Base-by-base conservation (phyloP, 2,888 invertebrate species). In the Noctua pronuba region DNA sequence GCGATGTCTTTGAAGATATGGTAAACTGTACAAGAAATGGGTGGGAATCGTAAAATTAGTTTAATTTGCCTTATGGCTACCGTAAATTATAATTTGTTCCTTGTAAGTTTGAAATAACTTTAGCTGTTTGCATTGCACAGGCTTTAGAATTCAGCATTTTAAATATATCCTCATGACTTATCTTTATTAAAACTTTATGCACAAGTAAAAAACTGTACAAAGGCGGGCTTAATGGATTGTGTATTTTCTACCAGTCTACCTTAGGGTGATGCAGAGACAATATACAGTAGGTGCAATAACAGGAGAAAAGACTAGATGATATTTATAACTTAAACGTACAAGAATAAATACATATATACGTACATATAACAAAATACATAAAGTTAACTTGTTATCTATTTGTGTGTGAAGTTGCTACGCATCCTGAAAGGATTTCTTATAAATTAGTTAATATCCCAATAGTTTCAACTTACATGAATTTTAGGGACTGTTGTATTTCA, bases 11-110 rank as follows among this genome's bases (percentile, higher is more conserved):
- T 75, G 28, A 71, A 16, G 64, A 62, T 73, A 85, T 81, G 73
- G 18, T 85, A 68, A 76, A 72, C 52, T 58, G 73, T 68, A 86
- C 86, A 84, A 72, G 76, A 71, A 77, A 78, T 83, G 82, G 83
- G 88, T 79, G 80, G 82, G 81, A 77, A 79, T 76, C 73, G 66
- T 88, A 78, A 82, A 88, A 66, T 82, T 79, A 24, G 71, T 76
- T 77, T 60, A 46, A 68, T 73, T 67, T 66, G 49, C n/a, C 18
- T 49, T 41, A 46, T 16, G 70, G 60, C 49, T 49, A 52, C 6
- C 13, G 16, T 67, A 44, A 46, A 75, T 55, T 28, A 71, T 73
- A 41, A 71, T 55, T 62, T 35, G 55, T 66, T 62, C 28, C 35
- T 38, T 77, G n/a, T 77, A n/a, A 52, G n/a, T 41, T 24, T 66